Conservation (phyloP, 2,888 invertebrate genomes). For the Euproctis similis region DNA sequence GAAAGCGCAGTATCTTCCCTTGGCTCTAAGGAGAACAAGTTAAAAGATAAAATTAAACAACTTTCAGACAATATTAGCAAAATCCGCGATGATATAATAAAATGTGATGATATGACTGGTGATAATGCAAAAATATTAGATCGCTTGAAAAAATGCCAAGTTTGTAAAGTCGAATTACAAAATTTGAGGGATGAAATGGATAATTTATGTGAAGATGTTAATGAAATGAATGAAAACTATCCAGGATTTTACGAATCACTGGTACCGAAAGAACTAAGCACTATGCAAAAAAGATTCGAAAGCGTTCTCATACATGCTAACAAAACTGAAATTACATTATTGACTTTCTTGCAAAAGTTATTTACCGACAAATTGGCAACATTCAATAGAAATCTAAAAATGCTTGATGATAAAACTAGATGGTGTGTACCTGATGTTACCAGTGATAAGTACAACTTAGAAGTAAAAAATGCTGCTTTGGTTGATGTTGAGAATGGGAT, state of each 20-base stretch:
- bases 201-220: constrained; percentile 80
- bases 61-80: constrained; percentile 82
- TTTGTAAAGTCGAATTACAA: constrained; percentile 82
- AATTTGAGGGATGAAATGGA: constrained; percentile 81
- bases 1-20: constrained; percentile 83
- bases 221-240: constrained; percentile 82
- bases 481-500: constrained; percentile 84
- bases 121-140: constrained; percentile 89
- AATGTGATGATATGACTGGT: constrained; percentile 92
- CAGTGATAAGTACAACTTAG: constrained; percentile 93
- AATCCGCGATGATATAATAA: constrained; percentile 88
- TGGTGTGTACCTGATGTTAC: constrained; percentile 94
- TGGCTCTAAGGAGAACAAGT: constrained; percentile 82
- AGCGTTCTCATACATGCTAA: constrained; percentile 85
- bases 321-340: constrained; percentile 86
- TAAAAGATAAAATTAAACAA: constrained; percentile 83
- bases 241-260: constrained; percentile 86
- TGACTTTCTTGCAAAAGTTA: constrained; percentile 89
- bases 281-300: constrained; percentile 89
- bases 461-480: constrained; percentile 90
- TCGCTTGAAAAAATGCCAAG: constrained; percentile 84
- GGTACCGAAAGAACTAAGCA: constrained; percentile 87
- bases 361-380: constrained; percentile 89
- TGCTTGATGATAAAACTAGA: constrained; percentile 89
- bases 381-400: constrained; percentile 85